These are phyloP conservation scores for Brachyalestes nurse DNA, from an alignment of 2,797 vertebrate species.

Conservation along the genomic window DNA sequence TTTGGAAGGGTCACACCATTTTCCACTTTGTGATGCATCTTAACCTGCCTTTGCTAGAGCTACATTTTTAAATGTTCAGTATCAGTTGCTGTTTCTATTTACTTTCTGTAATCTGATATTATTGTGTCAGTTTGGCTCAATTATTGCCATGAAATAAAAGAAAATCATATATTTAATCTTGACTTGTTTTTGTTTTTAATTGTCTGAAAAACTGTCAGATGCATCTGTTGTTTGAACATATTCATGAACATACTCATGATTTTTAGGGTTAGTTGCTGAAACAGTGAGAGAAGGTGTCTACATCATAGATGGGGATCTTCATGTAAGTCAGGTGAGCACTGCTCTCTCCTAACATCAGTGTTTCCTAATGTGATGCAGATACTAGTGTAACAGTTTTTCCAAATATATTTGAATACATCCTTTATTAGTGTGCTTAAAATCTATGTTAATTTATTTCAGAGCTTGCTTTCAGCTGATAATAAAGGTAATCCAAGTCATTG, in stretches of 20 bases:
- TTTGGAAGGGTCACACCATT: not conserved
- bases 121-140: not conserved
- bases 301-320: slow-evolving; percentile 11
- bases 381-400: not conserved
- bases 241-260: slow-evolving; percentile 34
- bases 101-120: not conserved
- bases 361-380: not conserved
- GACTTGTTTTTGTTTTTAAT: not conserved
- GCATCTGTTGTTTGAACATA: slow-evolving; percentile 24
- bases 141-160: slow-evolving; percentile 1
- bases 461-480: slow-evolving; percentile 23
- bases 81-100: not conserved
- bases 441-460: slow-evolving; percentile 33
- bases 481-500: not conserved
- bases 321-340: slow-evolving; percentile 20
- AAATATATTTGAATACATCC: not conserved
- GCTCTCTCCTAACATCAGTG: not conserved
- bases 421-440: slow-evolving; percentile 6
- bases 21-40: not conserved
- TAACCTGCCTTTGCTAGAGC: not conserved
- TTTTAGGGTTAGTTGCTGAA: slow-evolving; percentile 44
- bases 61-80: slow-evolving; percentile 1
- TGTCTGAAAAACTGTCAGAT: slow-evolving; percentile 1
- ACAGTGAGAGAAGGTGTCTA: not conserved
- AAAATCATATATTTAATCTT: not conserved